Conservation (phyloP, 2,797 vertebrate species). For the Poeciliopsis paucimaculata region DNA sequence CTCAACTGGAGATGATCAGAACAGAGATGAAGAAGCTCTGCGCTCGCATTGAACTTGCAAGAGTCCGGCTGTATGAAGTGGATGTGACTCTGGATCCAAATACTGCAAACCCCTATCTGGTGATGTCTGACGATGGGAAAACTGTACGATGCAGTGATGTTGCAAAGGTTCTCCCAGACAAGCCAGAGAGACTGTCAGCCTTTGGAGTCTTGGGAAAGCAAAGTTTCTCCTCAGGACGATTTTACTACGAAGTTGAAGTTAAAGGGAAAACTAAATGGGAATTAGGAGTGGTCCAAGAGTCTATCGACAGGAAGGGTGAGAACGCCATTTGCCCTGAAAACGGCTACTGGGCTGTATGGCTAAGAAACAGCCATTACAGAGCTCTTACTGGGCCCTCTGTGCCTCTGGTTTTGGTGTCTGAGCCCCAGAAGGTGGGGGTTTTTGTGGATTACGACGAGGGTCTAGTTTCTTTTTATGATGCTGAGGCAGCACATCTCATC, state of each 20-base stretch:
- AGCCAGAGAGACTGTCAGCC: not conserved
- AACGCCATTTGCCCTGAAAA: not conserved
- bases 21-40: constrained; percentile 12
- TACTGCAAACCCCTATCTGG: constrained; percentile 7
- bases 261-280: not conserved
- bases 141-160: not conserved
- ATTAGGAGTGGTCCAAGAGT: constrained; percentile 6
- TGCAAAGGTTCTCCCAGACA: not conserved
- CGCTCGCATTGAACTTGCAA: not conserved
- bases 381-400: not conserved
- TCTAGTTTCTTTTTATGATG: constrained; percentile 17
- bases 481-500: not conserved
- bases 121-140: constrained; percentile 10
- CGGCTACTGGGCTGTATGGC: constrained; percentile 4
- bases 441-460: constrained; percentile 18
- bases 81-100: constrained; percentile 34
- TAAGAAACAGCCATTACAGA: not conserved
- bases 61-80: constrained; percentile 12
- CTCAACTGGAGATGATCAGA: constrained; percentile 16
- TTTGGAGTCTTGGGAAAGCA: constrained; percentile 14
- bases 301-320: not conserved
- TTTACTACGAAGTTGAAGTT: constrained; percentile 20
- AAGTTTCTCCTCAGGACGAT: constrained; percentile 1
- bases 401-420: not conserved
- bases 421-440: constrained; percentile 15